Evolutionary conservation across 2,888 invertebrate genomes (phyloP).

Genomic region (Chrysopilus asiliformis): DNA sequence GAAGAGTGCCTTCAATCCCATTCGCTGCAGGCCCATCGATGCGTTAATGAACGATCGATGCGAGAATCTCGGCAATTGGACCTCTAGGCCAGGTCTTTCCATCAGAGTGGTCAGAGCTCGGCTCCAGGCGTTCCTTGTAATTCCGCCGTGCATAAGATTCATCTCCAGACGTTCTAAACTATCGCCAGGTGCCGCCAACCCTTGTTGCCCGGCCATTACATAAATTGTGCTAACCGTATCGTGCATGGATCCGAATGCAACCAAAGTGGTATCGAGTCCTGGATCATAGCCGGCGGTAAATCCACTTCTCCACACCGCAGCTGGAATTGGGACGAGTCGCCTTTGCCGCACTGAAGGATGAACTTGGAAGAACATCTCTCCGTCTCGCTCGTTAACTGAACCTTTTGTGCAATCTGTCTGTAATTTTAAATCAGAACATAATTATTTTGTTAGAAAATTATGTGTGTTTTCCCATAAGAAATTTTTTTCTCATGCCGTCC

Average conservation of each 20-base stretch:
- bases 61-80: conserved; percentile 72
- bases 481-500: no score
- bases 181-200: conserved; percentile 64
- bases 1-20: conserved; percentile 73
- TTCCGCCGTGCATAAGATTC: conserved; percentile 50
- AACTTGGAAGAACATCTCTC: conserved; percentile 76
- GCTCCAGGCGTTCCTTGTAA: conserved; percentile 57
- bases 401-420: conserved; percentile 67
- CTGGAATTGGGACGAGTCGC: conserved; percentile 70
- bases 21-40: conserved; percentile 58
- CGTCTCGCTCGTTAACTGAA: conserved; percentile 64
- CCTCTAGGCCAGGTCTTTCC: conserved; percentile 62
- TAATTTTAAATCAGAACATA: conserved; percentile 23
- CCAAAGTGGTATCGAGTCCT: conserved; percentile 68
- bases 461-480: no score
- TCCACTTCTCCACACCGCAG: conserved; percentile 60
- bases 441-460: no score
- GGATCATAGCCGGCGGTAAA: conserved; percentile 79
- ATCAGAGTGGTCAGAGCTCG: conserved; percentile 58
- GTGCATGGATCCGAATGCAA: conserved; percentile 57
- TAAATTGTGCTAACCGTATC: conserved; percentile 65
- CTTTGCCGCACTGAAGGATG: conserved; percentile 66
- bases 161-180: conserved; percentile 62
- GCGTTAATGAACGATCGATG: conserved; percentile 73
- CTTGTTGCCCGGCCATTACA: conserved; percentile 76